Evolutionary conservation across 2,113 vertebrate genomes (phyloP), one percentile per base, ranked within the genome.

Genomic region (Oxyruncus cristatus): DNA sequence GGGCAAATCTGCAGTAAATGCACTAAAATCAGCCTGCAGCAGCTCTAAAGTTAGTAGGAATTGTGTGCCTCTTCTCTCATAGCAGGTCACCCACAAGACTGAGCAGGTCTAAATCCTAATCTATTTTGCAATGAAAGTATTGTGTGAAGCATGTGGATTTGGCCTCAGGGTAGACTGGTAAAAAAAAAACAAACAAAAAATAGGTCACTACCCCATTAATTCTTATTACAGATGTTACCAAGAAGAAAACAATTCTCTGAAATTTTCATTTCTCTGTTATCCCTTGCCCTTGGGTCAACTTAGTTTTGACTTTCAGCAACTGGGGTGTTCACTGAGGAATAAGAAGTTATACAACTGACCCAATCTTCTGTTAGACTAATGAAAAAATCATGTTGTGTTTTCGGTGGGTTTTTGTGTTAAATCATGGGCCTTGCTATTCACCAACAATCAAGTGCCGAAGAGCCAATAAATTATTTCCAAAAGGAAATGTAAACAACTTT

Each of bases 401-500:
- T 11, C 12, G 21, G 52, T 61, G 32, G 5, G 9, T 16, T 46
- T 86, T 96, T 96, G 73, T 8, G 26, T 92, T 90, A 79, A 96
- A 94, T 85, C 19, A 8, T 68, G 32, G 44, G 59, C 91, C 88
- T 97, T 78, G 56, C 71, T 88, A 83, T 74, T 94, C 93, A 95
- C 96, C 96, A 97, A 89, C 89, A 94, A 88, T 90, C 65, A 92
- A 97, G 92, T 76, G 52, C 95, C 92, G 93, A 97, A 97, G 97
- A 96, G 86, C 93, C 87, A 97, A 96, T 97, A 97, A 95, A 86
- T 97, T 90, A 94, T 95, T 97, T 97, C 77, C 88, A 96, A 95
- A 97, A 95, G 96, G 89, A 98, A 98, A 97, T 85, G 85, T 94
- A 97, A 97, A 97, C 93, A 96, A 96, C 81, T 96, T 98, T 98